These are phyloP conservation scores for Helarctos malayanus DNA, from an alignment of 2,797 vertebrate genomes.

Conservation along the genomic window DNA sequence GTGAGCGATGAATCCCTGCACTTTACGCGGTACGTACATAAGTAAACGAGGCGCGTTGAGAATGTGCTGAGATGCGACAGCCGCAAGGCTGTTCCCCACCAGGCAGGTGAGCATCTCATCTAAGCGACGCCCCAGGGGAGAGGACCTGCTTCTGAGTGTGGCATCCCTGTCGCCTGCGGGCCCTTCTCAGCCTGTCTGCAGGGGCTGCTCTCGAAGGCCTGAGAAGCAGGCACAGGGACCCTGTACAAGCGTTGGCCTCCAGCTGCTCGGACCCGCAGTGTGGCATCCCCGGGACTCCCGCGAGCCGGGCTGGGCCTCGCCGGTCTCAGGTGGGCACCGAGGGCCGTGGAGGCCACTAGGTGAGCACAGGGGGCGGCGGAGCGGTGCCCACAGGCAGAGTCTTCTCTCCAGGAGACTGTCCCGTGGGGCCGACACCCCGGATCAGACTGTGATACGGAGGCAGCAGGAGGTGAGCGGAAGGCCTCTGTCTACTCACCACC, in stretches of 20 bases:
- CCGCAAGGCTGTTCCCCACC: background rate
- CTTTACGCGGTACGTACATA: no score
- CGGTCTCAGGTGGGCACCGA: background rate
- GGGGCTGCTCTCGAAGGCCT: background rate
- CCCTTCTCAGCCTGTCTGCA: no score
- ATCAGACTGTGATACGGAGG: background rate
- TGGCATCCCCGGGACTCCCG: background rate
- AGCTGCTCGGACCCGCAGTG: accelerated
- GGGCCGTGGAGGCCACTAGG: background rate
- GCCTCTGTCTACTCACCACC: accelerated
- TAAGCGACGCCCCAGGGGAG: no score
- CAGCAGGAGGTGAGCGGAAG: background rate
- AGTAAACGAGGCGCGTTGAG: no score
- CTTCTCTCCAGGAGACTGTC: no score
- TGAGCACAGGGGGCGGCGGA: background rate
- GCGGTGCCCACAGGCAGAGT: accelerated
- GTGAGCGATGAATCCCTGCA: no score
- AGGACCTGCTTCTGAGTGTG: background rate
- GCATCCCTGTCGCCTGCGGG: background rate
- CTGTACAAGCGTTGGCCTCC: accelerated
- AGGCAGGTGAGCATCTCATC: background rate
- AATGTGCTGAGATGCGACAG: background rate
- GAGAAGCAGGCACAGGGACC: background rate
- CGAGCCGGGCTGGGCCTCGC: accelerated
- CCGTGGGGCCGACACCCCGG: accelerated